Evolutionary conservation across 35 echinoderm and acorn worm genomes (phyloP).

Genomic region (Heliocidaris tuberculata): DNA sequence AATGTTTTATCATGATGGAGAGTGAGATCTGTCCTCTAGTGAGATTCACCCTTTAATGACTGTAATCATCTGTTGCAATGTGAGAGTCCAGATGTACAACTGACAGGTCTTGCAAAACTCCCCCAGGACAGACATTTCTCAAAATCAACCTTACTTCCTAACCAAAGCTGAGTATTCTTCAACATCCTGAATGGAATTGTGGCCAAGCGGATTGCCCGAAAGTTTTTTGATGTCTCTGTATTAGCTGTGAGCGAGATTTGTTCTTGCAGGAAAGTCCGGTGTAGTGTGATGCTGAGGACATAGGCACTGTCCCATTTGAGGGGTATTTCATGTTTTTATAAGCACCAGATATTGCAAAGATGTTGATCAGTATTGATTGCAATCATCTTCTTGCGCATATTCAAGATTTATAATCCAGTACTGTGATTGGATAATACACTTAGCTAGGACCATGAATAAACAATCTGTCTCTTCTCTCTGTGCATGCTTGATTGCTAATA

Average conservation of each 20-base stretch:
- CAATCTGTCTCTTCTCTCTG: too few species aligned
- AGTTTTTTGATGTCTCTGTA: not conserved
- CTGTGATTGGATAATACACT: too few species aligned
- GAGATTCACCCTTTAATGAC: not conserved
- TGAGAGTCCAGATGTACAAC: not conserved
- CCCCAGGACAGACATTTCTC: not conserved
- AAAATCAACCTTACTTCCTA: too few species aligned
- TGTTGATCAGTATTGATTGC: not conserved
- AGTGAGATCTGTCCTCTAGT: not conserved
- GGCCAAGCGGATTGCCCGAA: not conserved
- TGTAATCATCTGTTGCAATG: not conserved
- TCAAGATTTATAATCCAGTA: too few species aligned
- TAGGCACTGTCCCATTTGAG: too few species aligned
- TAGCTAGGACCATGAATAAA: too few species aligned
- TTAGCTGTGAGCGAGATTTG: not conserved
- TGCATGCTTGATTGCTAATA: too few species aligned
- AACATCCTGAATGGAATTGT: not conserved
- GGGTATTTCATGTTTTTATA: not conserved
- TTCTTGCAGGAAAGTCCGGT: not conserved
- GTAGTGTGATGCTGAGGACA: not conserved
- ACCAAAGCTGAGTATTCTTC: too few species aligned
- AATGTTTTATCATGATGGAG: not conserved
- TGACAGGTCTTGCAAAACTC: not conserved
- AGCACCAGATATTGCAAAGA: not conserved
- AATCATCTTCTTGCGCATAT: too few species aligned